Evolutionary conservation across 2,797 vertebrate genomes (phyloP).

Genomic region (Etheostoma nigrum): DNA sequence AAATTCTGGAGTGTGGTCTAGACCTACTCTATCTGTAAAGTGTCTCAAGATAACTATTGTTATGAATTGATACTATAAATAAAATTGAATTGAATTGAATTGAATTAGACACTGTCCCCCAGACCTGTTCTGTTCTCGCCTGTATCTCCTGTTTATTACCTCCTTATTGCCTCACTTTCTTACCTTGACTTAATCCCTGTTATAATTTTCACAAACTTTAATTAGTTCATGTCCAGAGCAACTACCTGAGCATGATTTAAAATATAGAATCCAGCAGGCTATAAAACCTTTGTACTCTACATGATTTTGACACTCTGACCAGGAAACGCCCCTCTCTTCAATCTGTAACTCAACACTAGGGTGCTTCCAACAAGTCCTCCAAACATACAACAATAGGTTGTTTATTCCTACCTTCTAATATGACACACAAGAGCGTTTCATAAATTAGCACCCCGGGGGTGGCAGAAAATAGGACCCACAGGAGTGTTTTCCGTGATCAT

Average conservation of each 20-base stretch:
- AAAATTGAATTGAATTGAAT: no score
- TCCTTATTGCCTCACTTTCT: slow-evolving; percentile 63
- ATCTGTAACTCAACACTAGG: slow-evolving; percentile 10
- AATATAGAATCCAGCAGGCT: slow-evolving; percentile 48
- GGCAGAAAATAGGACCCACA: no score
- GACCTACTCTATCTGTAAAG: no score
- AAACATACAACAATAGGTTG: no score
- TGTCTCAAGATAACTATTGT: no score
- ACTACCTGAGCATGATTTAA: slow-evolving; percentile 58
- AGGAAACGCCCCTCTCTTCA: slow-evolving; percentile 18
- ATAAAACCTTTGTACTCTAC: slow-evolving; percentile 40
- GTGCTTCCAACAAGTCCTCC: background rate
- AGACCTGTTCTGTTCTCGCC: slow-evolving; percentile 41
- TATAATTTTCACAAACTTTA: slow-evolving; percentile 70
- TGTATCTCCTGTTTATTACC: slow-evolving; percentile 54
- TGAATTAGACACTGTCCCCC: slow-evolving; percentile 28
- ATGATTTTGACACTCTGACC: slow-evolving; percentile 45
- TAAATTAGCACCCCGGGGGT: no score
- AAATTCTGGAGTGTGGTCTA: no score
- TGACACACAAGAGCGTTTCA: no score
- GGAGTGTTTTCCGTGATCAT: no score
- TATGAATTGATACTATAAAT: no score
- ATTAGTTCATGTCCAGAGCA: slow-evolving; percentile 70
- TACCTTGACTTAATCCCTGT: slow-evolving; percentile 64
- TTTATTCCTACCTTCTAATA: no score